A percentile compares a stretch with the other conserved stretches of the same genome.
Conservation (phyloP, 2,888 invertebrate species). For the Ormyrus rosae region DNA sequence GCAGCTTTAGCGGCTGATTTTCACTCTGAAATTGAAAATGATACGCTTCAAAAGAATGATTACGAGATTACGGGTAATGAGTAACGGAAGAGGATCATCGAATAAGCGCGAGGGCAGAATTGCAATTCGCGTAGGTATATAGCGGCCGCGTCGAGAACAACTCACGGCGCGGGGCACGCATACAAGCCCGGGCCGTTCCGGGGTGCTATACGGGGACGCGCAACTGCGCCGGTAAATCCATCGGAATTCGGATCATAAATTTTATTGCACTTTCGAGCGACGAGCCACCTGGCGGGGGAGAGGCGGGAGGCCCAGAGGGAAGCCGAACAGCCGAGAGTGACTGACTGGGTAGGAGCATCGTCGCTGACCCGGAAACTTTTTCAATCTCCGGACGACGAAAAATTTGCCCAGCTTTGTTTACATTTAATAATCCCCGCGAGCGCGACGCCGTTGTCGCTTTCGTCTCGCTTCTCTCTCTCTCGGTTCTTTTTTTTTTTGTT, state of each 20-base stretch:
- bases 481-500: background rate
- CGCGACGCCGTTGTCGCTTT: constrained; percentile 24
- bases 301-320: background rate
- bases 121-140: constrained; percentile 29
- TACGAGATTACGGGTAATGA: constrained; percentile 50
- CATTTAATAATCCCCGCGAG: constrained; percentile 52
- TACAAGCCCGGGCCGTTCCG: background rate
- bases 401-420: constrained; percentile 54
- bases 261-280: constrained; percentile 55
- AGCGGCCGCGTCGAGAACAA: constrained; percentile 29
- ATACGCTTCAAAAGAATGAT: constrained; percentile 46
- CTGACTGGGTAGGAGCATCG: background rate
- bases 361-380: constrained; percentile 58
- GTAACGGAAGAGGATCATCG: constrained; percentile 37
- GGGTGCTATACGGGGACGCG: background rate
- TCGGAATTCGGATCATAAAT: constrained; percentile 60
- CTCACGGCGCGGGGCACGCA: constrained; percentile 19
- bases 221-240: constrained; percentile 57
- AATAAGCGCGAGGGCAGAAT: constrained; percentile 20
- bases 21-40: constrained; percentile 46
- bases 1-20: background rate
- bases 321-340: constrained; percentile 6
- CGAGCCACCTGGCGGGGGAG: background rate
- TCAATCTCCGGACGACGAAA: constrained; percentile 54
- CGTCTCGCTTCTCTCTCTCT: background rate